A percentile compares a stretch with the other conserved stretches of the same genome.
phyloP scores from a whole-genome alignment of 2,797 vertebrate species.

The Peromyscus eremicus region DNA sequence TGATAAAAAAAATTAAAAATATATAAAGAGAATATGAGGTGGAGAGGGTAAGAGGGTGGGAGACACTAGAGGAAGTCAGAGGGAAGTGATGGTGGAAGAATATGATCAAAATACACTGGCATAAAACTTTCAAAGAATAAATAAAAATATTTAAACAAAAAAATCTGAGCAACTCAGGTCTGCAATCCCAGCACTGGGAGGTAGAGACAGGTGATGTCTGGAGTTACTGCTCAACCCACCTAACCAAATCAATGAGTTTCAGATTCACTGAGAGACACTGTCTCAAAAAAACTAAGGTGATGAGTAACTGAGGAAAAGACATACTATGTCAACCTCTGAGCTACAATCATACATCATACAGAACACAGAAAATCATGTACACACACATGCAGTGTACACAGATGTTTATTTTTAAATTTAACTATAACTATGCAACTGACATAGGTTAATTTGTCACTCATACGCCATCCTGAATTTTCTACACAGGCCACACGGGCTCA shows the following conservation, averaged over 20 bases:
- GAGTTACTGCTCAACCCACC: neutral
- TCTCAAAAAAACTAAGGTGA: neutral
- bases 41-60: neutral
- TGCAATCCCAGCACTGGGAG: neutral
- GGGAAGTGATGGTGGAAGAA: neutral
- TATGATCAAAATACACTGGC: neutral
- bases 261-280: neutral
- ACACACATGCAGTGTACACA: neutral
- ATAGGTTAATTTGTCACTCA: neutral
- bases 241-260: neutral
- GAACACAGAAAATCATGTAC: neutral
- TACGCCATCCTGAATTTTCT: neutral
- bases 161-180: neutral
- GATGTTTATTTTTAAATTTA: neutral
- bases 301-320: neutral
- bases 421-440: neutral
- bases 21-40: neutral
- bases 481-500: neutral
- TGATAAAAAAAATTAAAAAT: neutral
- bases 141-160: neutral
- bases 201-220: neutral
- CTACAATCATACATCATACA: neutral
- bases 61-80: too few species aligned
- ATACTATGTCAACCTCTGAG: neutral
- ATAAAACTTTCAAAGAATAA: neutral